Percentiles rank a stretch among this genome's conserved stretches.
phyloP scores from a whole-genome alignment of 2,113 vertebrate species.

The Zosterops lateralis region DNA sequence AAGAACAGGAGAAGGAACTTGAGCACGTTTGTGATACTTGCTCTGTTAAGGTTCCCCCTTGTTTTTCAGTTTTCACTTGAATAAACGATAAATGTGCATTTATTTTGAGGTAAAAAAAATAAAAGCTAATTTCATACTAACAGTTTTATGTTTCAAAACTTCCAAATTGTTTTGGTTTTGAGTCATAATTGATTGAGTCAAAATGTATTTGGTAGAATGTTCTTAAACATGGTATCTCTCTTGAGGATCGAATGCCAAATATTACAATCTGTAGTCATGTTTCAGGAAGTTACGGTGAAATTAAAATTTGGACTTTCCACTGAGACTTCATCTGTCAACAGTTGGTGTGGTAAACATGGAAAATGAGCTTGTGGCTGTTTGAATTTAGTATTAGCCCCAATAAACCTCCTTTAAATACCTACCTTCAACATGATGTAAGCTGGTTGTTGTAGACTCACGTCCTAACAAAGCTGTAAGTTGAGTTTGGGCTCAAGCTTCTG shows the following conservation, averaged over 20 bases:
- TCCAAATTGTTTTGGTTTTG: background rate
- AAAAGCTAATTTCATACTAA: slow-evolving; percentile 81
- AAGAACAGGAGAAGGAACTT: background rate
- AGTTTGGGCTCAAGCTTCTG: background rate
- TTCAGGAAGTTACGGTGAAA: background rate
- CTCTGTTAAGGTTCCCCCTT: slow-evolving; percentile 12
- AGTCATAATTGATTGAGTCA: background rate
- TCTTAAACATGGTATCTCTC: background rate
- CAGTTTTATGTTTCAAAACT: slow-evolving; percentile 58
- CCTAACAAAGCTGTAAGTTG: background rate
- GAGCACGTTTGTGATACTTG: background rate
- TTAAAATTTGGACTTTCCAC: slow-evolving; percentile 18
- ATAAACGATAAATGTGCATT: slow-evolving; percentile 70
- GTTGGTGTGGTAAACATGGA: slow-evolving; percentile 24
- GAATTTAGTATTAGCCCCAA: slow-evolving; percentile 42
- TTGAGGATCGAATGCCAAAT: background rate
- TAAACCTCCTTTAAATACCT: slow-evolving; percentile 55
- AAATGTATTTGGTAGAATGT: slow-evolving; percentile 14
- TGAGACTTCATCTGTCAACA: slow-evolving; percentile 31
- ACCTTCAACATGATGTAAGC: slow-evolving; percentile 36
- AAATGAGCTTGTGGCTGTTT: slow-evolving; percentile 52
- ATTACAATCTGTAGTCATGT: slow-evolving; percentile 13
- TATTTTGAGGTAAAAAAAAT: slow-evolving; percentile 80
- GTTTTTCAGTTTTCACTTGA: slow-evolving; percentile 63
- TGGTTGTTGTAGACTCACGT: slow-evolving; percentile 37